phyloP scores from a whole-genome alignment of 2,888 invertebrate genomes.

The Eueremaeus valkanovi region DNA sequence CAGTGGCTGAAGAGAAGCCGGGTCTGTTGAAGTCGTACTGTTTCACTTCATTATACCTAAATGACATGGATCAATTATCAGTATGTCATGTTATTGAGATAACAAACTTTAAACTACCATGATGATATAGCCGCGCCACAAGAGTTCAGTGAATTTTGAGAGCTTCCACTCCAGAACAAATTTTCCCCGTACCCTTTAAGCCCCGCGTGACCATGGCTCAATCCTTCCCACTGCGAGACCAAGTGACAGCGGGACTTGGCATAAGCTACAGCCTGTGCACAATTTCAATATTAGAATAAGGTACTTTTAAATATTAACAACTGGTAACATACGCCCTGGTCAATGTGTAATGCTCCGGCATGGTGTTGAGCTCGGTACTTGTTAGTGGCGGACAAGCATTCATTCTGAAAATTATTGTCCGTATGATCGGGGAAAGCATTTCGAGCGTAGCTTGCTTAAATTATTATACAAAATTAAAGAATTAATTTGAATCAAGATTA shows the following conservation, averaged over 20 bases:
- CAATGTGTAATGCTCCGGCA: neutral
- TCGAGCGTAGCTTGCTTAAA: neutral
- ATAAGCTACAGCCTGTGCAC: neutral
- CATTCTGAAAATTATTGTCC: neutral
- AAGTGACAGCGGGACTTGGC: conserved; percentile 9
- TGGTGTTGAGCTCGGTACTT: neutral
- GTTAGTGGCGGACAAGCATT: neutral
- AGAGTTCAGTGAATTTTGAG: neutral
- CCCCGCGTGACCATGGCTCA: neutral
- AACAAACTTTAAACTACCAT: neutral
- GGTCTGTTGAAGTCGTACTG: conserved; percentile 13
- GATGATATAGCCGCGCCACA: neutral
- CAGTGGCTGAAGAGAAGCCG: neutral
- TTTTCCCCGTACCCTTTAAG: neutral
- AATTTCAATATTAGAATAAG: neutral
- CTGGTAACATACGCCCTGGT: neutral
- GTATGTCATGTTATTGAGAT: neutral
- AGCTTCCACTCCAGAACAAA: neutral
- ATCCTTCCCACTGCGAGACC: neutral
- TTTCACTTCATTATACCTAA: conserved; percentile 34
- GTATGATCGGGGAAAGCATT: neutral
- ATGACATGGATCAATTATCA: neutral
- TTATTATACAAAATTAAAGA: neutral
- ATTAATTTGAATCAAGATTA: too few species aligned
- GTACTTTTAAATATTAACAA: neutral